These are phyloP conservation scores for Charina bottae DNA, from an alignment of 2,113 vertebrate species.

Conservation along the genomic window DNA sequence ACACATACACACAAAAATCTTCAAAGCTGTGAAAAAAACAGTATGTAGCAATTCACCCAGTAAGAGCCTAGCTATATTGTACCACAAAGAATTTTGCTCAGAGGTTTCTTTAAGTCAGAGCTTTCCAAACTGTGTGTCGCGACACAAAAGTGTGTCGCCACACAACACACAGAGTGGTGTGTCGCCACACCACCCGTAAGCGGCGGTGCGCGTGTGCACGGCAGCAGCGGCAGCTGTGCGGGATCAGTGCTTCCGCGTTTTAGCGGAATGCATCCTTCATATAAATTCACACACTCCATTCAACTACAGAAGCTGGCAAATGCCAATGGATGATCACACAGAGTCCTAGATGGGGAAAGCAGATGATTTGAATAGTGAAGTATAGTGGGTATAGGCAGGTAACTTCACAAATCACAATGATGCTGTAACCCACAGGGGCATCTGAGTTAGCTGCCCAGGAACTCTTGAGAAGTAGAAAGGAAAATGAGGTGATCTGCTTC, in stretches of 20 bases:
- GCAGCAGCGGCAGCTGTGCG: too few species aligned
- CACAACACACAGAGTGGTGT: too few species aligned
- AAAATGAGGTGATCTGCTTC: not conserved
- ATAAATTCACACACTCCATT: not conserved
- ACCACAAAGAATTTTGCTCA: not conserved
- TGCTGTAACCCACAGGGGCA: not conserved
- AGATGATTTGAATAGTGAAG: not conserved
- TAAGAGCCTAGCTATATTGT: not conserved
- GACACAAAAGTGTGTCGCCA: too few species aligned
- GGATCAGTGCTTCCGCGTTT: too few species aligned
- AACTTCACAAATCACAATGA: not conserved
- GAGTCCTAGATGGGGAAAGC: not conserved
- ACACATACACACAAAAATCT: not conserved
- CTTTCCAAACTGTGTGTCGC: too few species aligned
- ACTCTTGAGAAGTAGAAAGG: not conserved
- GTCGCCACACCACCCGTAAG: too few species aligned
- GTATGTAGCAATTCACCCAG: not conserved
- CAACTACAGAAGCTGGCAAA: not conserved
- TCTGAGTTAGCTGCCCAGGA: not conserved
- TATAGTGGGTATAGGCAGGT: not conserved
- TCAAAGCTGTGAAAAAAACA: not conserved
- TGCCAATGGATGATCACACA: not conserved
- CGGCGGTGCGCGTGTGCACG: too few species aligned
- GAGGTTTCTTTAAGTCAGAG: not conserved
- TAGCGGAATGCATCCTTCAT: too few species aligned